Conservation (phyloP, 1,140 invertebrate species). For the Zaprionus taronus region DNA sequence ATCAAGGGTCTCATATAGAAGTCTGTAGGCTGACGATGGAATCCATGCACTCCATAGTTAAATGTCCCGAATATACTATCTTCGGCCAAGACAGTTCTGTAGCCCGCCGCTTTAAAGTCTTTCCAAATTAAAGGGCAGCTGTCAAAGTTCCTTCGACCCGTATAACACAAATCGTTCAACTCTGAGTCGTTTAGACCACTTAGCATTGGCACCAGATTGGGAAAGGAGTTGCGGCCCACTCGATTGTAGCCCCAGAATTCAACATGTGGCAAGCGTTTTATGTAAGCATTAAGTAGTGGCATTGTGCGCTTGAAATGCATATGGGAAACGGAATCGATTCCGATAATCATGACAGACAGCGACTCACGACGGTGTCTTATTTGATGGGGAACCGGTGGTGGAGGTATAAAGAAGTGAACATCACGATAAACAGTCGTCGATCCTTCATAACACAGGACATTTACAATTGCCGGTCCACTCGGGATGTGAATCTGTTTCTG, state of each 20-base stretch:
- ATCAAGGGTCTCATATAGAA: constrained; percentile 48
- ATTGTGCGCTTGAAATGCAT: constrained; percentile 92
- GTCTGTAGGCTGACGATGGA: constrained; percentile 22
- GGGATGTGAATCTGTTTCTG: neutral
- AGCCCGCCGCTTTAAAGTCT: constrained; percentile 39
- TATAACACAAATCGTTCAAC: constrained; percentile 86
- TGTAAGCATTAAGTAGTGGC: constrained; percentile 87
- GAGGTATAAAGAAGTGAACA: constrained; percentile 52
- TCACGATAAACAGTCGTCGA: constrained; percentile 30
- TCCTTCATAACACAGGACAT: neutral
- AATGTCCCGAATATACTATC: constrained; percentile 33
- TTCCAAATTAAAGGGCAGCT: constrained; percentile 37
- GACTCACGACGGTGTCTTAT: constrained; percentile 62
- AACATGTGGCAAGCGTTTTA: constrained; percentile 87
- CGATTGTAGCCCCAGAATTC: constrained; percentile 92
- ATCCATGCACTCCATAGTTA: neutral
- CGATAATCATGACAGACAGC: constrained; percentile 89
- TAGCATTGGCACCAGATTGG: constrained; percentile 90
- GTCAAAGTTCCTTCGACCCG: constrained; percentile 32
- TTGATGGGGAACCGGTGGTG: neutral
- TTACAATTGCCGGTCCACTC: neutral
- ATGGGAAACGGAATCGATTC: constrained; percentile 93
- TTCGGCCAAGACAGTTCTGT: constrained; percentile 47
- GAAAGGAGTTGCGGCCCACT: constrained; percentile 91
- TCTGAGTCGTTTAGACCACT: constrained; percentile 87